These are phyloP conservation scores for Microvelia longipes DNA, from an alignment of 1,140 invertebrate species.

Conservation along the genomic window DNA sequence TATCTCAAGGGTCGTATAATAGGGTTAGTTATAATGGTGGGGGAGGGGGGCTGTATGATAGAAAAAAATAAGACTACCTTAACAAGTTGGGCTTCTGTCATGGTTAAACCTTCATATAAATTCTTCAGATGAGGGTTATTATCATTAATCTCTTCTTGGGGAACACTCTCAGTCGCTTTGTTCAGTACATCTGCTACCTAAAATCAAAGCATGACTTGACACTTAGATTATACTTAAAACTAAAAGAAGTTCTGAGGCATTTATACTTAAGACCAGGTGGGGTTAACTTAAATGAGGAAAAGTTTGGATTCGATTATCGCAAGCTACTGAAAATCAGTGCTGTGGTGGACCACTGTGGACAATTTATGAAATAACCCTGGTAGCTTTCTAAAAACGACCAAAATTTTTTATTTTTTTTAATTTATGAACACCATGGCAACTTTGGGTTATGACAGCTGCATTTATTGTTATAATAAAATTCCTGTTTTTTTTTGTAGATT, in stretches of 20 bases:
- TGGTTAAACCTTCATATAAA: slow-evolving; percentile 74
- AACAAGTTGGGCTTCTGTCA: slow-evolving; percentile 76
- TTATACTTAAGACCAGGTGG: neutral
- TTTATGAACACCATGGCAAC: no score
- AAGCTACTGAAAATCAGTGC: no score
- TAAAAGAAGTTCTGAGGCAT: neutral
- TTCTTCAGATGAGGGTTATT: slow-evolving; percentile 72
- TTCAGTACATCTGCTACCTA: slow-evolving; percentile 74
- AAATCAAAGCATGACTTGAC: slow-evolving; percentile 20
- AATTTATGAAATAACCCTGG: no score
- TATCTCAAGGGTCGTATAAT: no score
- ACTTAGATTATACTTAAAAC: neutral
- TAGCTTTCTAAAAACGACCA: neutral
- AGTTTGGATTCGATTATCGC: no score
- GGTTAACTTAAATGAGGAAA: no score
- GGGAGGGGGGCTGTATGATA: no score
- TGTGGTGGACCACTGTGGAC: no score
- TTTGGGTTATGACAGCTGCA: no score
- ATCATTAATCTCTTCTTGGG: slow-evolving; percentile 56
- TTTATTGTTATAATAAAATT: no score
- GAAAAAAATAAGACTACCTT: slow-evolving; percentile 31
- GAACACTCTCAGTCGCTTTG: slow-evolving; percentile 78
- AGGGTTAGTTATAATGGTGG: no score
- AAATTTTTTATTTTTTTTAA: neutral
- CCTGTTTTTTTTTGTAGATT: no score